These are phyloP conservation scores for Mola mola DNA, from an alignment of 2,113 vertebrate genomes.

Conservation along the genomic window DNA sequence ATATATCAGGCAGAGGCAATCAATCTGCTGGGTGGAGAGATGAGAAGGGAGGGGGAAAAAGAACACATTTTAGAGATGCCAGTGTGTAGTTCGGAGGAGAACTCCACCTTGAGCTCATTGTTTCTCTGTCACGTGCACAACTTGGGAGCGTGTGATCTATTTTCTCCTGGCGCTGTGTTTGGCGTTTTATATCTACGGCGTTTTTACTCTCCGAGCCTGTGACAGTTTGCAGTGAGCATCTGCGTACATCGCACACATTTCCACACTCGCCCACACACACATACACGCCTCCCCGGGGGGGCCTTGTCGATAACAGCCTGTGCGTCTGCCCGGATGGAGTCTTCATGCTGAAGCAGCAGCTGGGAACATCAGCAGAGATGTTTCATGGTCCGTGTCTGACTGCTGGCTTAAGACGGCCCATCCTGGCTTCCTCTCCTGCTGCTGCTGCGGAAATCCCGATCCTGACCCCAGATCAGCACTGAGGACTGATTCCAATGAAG, in stretches of 20 bases:
- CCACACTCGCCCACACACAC: constrained; percentile 35
- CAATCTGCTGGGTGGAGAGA: background rate
- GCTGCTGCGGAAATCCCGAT: constrained; percentile 57
- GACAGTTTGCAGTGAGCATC: no score
- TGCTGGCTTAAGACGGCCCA: constrained; percentile 54
- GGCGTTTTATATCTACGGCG: no score
- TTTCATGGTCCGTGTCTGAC: constrained; percentile 55
- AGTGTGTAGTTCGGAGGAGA: constrained; percentile 2
- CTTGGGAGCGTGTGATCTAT: background rate
- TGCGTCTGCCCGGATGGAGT: constrained; percentile 32
- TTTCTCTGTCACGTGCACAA: constrained; percentile 6
- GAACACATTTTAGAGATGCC: constrained; percentile 11
- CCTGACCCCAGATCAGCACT: constrained; percentile 68
- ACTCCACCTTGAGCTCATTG: constrained; percentile 15
- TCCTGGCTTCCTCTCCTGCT: constrained; percentile 47
- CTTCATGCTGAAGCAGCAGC: constrained; percentile 54
- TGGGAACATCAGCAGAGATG: constrained; percentile 23
- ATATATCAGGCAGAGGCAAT: background rate
- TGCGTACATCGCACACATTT: constrained; percentile 46
- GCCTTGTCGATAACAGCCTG: constrained; percentile 56
- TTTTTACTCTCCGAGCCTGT: no score
- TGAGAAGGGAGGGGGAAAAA: background rate
- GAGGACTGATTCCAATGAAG: constrained; percentile 47
- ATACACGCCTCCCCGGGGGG: constrained; percentile 38
- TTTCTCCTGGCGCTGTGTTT: background rate